phyloP scores from a whole-genome alignment of 2,888 invertebrate species.

The Clistopyga incitator region DNA sequence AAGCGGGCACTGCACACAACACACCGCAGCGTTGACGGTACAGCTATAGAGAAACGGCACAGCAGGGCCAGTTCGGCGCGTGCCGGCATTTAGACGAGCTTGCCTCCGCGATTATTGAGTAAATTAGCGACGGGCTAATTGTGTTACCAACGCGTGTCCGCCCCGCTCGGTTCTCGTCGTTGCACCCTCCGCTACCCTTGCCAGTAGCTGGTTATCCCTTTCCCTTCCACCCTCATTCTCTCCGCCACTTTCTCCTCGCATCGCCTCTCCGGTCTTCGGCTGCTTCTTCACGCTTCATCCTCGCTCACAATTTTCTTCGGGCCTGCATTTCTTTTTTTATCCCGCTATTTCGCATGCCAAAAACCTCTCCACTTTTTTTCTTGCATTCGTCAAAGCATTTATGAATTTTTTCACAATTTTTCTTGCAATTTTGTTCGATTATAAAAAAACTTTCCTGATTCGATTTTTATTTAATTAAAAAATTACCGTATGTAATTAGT shows the following conservation, averaged over 20 bases:
- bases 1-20: constrained; percentile 40
- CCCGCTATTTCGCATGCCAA: too few relatives aligned
- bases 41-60: constrained; percentile 30
- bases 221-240: constrained; percentile 42
- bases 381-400: too few relatives aligned
- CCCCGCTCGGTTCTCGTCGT: constrained; percentile 58
- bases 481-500: too few relatives aligned
- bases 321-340: too few relatives aligned
- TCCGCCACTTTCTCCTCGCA: neutral
- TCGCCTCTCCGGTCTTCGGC: neutral
- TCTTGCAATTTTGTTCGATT: too few relatives aligned
- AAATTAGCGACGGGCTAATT: constrained; percentile 83
- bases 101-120: constrained; percentile 82
- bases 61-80: constrained; percentile 72
- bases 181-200: constrained; percentile 56
- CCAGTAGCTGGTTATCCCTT: constrained; percentile 33
- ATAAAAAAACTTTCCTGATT: too few relatives aligned
- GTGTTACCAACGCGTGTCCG: constrained; percentile 82
- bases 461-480: too few relatives aligned
- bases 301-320: neutral
- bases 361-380: too few relatives aligned
- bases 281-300: neutral
- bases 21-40: constrained; percentile 54
- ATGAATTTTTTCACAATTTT: too few relatives aligned
- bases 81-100: constrained; percentile 80